phyloP scores from a whole-genome alignment of 2,113 vertebrate species.

The Oncorhynchus keta region DNA sequence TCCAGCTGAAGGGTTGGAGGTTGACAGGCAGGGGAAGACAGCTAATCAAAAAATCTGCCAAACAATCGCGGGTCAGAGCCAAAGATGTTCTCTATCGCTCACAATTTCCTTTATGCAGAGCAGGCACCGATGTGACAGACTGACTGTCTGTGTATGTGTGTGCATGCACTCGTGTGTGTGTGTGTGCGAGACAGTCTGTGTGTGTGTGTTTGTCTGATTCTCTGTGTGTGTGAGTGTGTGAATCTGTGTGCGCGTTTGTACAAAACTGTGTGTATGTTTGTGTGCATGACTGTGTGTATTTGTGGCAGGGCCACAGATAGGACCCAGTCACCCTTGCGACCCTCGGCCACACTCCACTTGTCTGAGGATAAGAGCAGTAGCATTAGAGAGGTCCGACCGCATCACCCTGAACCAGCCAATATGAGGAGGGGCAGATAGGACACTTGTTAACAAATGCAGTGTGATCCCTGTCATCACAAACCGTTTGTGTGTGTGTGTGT shows the following conservation, averaged over 20 bases:
- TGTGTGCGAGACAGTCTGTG: too few species aligned
- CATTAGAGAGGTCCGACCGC: constrained; percentile 10
- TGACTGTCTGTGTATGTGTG: constrained; percentile 35
- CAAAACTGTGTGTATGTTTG: too few species aligned
- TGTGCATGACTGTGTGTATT: constrained; percentile 14
- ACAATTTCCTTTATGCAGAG: constrained; percentile 64
- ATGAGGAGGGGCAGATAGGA: constrained; percentile 21
- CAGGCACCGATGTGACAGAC: constrained; percentile 44
- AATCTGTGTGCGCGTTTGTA: background rate
- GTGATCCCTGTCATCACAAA: background rate
- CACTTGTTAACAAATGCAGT: background rate
- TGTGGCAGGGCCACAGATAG: constrained; percentile 38
- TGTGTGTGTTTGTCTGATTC: too few species aligned
- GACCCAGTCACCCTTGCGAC: constrained; percentile 16
- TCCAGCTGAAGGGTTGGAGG: constrained; percentile 60
- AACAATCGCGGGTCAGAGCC: constrained; percentile 73
- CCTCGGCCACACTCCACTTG: constrained; percentile 27
- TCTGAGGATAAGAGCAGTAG: constrained; percentile 26
- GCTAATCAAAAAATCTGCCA: constrained; percentile 74
- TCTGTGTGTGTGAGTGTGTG: constrained; percentile 15
- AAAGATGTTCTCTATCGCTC: constrained; percentile 73
- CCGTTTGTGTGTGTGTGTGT: background rate
- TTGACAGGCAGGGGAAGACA: constrained; percentile 70
- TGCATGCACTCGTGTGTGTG: too few species aligned
- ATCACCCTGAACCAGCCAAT: constrained; percentile 48